phyloP scores from a whole-genome alignment of 2,888 invertebrate genomes.

The Epinotia ramella region DNA sequence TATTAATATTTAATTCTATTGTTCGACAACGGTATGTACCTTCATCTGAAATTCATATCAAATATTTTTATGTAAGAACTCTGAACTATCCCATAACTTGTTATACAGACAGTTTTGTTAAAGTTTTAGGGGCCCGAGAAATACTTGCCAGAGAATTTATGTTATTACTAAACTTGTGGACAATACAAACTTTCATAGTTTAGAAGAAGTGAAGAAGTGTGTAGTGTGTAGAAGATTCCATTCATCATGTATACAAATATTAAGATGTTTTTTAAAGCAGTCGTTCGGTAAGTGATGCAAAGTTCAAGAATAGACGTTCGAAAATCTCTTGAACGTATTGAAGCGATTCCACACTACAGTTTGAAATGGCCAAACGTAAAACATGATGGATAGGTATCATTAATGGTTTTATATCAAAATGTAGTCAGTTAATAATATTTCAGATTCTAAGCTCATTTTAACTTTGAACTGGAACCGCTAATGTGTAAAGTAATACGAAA shows the following conservation, averaged over 20 bases:
- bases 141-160: conserved; percentile 25
- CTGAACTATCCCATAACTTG: conserved; percentile 40
- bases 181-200: conserved; percentile 19
- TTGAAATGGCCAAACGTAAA: conserved; percentile 14
- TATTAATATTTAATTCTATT: conserved; percentile 46
- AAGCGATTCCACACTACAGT: background rate
- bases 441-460: background rate
- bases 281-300: background rate
- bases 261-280: background rate
- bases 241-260: conserved; percentile 6
- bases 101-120: conserved; percentile 35
- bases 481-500: background rate
- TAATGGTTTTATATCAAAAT: background rate
- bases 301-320: background rate
- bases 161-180: conserved; percentile 34
- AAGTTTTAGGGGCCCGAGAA: conserved; percentile 32
- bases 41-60: conserved; percentile 44
- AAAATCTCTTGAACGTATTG: background rate
- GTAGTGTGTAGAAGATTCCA: conserved; percentile 9
- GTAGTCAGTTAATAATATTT: background rate
- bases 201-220: too few relatives aligned
- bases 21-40: conserved; percentile 41
- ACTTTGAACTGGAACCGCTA: background rate
- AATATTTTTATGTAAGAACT: conserved; percentile 42
- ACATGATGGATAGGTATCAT: background rate